Conservation (phyloP, 2,888 invertebrate genomes). For the Drosophila fungiperda region DNA sequence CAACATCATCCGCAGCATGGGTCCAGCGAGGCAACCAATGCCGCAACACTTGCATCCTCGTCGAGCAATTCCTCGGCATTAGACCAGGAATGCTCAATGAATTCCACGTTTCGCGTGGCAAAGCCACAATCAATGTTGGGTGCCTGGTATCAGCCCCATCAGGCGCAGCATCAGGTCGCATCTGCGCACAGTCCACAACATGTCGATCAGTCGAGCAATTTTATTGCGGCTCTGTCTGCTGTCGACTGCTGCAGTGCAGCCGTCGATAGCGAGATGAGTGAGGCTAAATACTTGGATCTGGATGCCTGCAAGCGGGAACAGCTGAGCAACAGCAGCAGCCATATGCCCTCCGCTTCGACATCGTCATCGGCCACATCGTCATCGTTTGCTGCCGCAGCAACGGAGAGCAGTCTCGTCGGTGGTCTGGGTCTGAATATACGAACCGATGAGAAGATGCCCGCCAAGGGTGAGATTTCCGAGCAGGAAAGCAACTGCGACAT, state of each 20-base stretch:
- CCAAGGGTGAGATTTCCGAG: slow-evolving; percentile 93
- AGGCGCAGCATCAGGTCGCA: slow-evolving; percentile 34
- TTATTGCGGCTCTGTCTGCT: slow-evolving; percentile 75
- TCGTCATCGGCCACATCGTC: slow-evolving; percentile 79
- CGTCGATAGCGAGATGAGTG: slow-evolving; percentile 77
- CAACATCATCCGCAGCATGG: slow-evolving; percentile 55
- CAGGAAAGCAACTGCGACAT: slow-evolving; percentile 94
- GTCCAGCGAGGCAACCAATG: slow-evolving; percentile 78
- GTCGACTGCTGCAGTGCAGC: slow-evolving; percentile 79
- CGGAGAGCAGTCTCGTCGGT: slow-evolving; percentile 83
- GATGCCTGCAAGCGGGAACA: slow-evolving; percentile 83
- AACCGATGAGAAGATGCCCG: slow-evolving; percentile 94
- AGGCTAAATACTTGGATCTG: slow-evolving; percentile 84
- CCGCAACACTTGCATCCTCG: slow-evolving; percentile 80
- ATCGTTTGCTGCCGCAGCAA: slow-evolving; percentile 83
- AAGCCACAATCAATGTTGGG: slow-evolving; percentile 50
- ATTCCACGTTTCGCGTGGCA: slow-evolving; percentile 64
- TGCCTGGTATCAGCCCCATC: slow-evolving; percentile 62
- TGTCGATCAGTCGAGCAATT: slow-evolving; percentile 71
- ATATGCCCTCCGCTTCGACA: slow-evolving; percentile 70
- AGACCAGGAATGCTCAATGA: slow-evolving; percentile 73
- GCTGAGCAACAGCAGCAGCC: slow-evolving; percentile 67
- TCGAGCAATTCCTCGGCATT: slow-evolving; percentile 70
- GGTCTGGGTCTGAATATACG: slow-evolving; percentile 89
- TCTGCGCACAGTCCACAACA: slow-evolving; percentile 42